A percentile compares a stretch with the other conserved stretches of the same genome.
phyloP scores from a whole-genome alignment of 1,140 invertebrate species.

The Zelostemma sp. region DNA sequence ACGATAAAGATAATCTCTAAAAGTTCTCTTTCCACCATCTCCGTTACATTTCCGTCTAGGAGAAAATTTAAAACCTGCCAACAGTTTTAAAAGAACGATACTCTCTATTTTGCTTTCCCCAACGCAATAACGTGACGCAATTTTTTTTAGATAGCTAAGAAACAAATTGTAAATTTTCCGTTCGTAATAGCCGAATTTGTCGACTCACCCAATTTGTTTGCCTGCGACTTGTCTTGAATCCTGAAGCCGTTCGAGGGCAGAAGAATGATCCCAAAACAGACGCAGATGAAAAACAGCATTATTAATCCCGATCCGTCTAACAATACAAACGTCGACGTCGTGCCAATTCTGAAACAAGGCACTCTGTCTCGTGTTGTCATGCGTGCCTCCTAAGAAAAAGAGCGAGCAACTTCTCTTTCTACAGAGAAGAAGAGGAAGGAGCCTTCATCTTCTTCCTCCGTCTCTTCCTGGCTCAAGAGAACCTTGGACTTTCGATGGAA shows the following conservation, averaged over 20 bases:
- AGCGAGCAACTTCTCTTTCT: too few species aligned
- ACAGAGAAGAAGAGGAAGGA: too few species aligned
- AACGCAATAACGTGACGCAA: too few species aligned
- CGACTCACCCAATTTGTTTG: constrained; percentile 59
- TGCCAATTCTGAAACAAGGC: not conserved
- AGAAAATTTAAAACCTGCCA: too few species aligned
- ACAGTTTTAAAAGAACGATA: too few species aligned
- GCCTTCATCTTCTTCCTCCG: constrained; percentile 13
- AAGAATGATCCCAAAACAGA: constrained; percentile 40
- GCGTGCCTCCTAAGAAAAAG: constrained; percentile 1
- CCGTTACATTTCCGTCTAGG: too few species aligned
- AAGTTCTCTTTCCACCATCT: too few species aligned
- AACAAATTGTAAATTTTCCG: too few species aligned
- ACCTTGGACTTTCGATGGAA: constrained; percentile 20
- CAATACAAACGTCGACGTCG: constrained; percentile 10
- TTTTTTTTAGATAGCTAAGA: too few species aligned
- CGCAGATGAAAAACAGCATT: constrained; percentile 41
- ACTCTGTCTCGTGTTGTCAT: constrained; percentile 3
- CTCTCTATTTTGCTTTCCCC: too few species aligned
- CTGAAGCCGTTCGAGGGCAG: constrained; percentile 36
- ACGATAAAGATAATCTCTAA: too few species aligned
- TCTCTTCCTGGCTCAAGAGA: constrained; percentile 1
- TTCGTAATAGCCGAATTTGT: too few species aligned
- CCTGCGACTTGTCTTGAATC: constrained; percentile 50
- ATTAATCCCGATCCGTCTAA: constrained; percentile 23